Evolutionary conservation across 2,888 invertebrate species (phyloP).

Genomic region (Mesorhabditis sp.): DNA sequence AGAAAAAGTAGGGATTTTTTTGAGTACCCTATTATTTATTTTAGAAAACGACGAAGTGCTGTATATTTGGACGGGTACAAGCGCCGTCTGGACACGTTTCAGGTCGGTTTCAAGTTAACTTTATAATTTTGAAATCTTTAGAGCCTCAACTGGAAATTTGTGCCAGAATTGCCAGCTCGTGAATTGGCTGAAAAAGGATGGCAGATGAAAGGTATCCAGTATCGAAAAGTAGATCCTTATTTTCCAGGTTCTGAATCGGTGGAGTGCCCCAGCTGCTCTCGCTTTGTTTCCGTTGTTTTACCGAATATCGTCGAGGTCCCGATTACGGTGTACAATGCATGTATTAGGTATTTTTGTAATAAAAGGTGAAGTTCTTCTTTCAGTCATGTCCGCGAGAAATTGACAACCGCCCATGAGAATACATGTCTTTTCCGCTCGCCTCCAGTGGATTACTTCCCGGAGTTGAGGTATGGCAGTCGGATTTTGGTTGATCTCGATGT

Average conservation of each 20-base stretch:
- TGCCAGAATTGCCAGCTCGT: neutral
- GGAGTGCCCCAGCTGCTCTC: neutral
- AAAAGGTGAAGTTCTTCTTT: neutral
- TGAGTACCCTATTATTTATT: neutral
- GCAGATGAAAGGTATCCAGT: neutral
- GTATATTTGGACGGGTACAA: neutral
- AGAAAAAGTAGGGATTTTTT: neutral
- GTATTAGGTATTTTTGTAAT: neutral
- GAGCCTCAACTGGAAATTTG: neutral
- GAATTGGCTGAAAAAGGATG: neutral
- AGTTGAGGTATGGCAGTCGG: neutral
- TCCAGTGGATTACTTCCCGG: conserved; percentile 4
- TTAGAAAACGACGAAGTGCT: neutral
- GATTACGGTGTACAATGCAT: conserved; percentile 2
- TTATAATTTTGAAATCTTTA: neutral
- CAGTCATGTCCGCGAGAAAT: conserved; percentile 4
- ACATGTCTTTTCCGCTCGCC: neutral
- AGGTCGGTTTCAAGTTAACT: neutral
- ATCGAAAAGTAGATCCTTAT: neutral
- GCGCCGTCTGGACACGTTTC: neutral
- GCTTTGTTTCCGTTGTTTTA: neutral
- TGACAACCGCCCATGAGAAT: conserved; percentile 4
- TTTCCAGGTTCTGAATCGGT: neutral
- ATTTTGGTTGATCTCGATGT: neutral
- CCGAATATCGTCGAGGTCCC: neutral